Base-by-base conservation (phyloP, 1,140 invertebrate species). In the Andricus grossulariae region DNA sequence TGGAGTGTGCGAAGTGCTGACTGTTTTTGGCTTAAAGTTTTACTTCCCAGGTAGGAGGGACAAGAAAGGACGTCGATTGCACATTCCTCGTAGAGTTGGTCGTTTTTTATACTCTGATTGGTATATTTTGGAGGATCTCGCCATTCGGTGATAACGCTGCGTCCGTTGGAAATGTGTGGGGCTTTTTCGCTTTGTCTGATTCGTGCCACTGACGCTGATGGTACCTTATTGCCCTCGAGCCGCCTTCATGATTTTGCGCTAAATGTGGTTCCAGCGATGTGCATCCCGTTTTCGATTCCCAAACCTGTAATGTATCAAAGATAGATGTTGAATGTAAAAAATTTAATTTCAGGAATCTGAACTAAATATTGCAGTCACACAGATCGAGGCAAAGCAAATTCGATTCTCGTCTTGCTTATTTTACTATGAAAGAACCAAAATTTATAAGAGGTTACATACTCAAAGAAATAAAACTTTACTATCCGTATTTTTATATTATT, bases 241-340 rank as follows among this genome's bases (percentile, higher is more conserved):
- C 90, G 90, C 78, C 84, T 91, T 91, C 90, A 91, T 84, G 90
- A 91, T 76, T 91, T 91, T 15, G 84, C 82, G 21, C 86, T 87
- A 71, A 91, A 90, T 0, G 89, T 90, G 32, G 87, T 88, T 18
- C 85, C 85, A 0, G 82, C 80, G 84, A 88, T 89, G 54, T 90
- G 84, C 80, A 90, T 87, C 49, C 86, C 84, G 66, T 90, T 90
- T 74, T 91, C 90, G 70, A 90, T 82, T 11, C 87, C 88, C 71
- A 88, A 70, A 50, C 84, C 89, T 89, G 7, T 55, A 76, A 79
- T 70, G 77, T 45, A 11, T 45, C 0, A 45, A 45, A 66, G 66
- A 66, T 21, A 77, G n/a, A 51, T 25, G 50, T 50, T 74, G 11
- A 6, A 45, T 25, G n/a, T 8, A 54, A 49, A 13, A 74, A 60